Evolutionary conservation across 2,888 invertebrate species (phyloP), one percentile per base, ranked within the genome.

Genomic region (Itoplectis maculator): DNA sequence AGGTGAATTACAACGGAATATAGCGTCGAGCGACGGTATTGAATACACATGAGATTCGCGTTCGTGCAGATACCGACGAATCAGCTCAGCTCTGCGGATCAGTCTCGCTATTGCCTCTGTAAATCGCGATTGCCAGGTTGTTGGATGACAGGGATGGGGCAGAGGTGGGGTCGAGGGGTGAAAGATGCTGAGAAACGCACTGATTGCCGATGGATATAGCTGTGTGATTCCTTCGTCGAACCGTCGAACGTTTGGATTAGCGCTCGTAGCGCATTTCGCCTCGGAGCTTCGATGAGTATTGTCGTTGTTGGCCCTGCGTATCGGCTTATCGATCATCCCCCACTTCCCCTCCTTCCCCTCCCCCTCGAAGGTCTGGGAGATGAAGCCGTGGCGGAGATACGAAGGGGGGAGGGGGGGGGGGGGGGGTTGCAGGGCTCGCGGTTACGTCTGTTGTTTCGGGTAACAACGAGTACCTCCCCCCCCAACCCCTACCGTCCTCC

Each of bases 241-340:
- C 70, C 40, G 69, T 63, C 75, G 73, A 70, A 56, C 70, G 56
- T 76, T 70, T 18, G 78, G 65, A 82, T 82, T 75, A 70, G 59
- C 49, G 23, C 29, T 42, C 56, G 74, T 65, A 75, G 65, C 59
- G 49, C 47, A 56, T 29, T 2, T 3, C 3, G 3, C 29, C 29
- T 29, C 29, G 29, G 59, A 66, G 47, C 82, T 84, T 85, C 87
- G 84, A 87, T 87, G 88, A 87, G 89, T 88, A 87, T 89, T 88
- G 89, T 89, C 85, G 83, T 70, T 59, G 69, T 70, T 59, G 69
- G 51, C 54, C 29, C 29, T 20, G 85, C 82, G 85, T 89, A 89
- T 89, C 88, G 89, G 89, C 89, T 88, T 88, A 89, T 88, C 88
- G 88, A 85, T 61, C 81, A n/a, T n/a, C n/a, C n/a, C n/a, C n/a